phyloP scores from a whole-genome alignment of 2,113 vertebrate species.

The Oxygymnocypris stewartii region DNA sequence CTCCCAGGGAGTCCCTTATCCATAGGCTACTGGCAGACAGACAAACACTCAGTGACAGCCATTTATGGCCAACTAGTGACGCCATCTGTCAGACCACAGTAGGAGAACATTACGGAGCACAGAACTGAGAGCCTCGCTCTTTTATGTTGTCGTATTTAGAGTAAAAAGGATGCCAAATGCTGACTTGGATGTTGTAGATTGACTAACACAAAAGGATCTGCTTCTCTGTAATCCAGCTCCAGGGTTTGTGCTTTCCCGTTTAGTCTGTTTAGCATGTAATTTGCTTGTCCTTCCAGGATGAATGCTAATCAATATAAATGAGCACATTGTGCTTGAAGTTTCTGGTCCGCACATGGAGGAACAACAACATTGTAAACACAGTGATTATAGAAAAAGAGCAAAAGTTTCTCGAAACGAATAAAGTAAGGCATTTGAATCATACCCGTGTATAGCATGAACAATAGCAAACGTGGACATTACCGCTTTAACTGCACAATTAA shows the following conservation, averaged over 20 bases:
- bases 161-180: slow-evolving; percentile 59
- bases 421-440: slow-evolving; percentile 11
- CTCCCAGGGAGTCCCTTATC: slow-evolving; percentile 93
- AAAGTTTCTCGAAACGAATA: slow-evolving; percentile 18
- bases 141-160: slow-evolving; percentile 62
- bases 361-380: slow-evolving; percentile 19
- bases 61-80: slow-evolving; percentile 98
- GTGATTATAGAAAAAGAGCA: too few species aligned
- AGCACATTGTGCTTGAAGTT: slow-evolving; percentile 35
- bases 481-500: slow-evolving; percentile 77
- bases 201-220: slow-evolving; percentile 41
- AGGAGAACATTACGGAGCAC: slow-evolving; percentile 79
- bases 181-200: slow-evolving; percentile 50
- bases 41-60: slow-evolving; percentile 96
- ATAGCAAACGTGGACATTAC: slow-evolving; percentile 65
- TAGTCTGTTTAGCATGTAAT: slow-evolving; percentile 39
- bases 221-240: slow-evolving; percentile 35
- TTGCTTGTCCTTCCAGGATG: slow-evolving; percentile 44
- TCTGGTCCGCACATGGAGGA: slow-evolving; percentile 5
- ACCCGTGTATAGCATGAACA: slow-evolving; percentile 50
- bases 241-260: slow-evolving; percentile 35
- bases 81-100: slow-evolving; percentile 95
- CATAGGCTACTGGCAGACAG: slow-evolving; percentile 95
- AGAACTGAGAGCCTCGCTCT: slow-evolving; percentile 74
- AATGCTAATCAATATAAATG: slow-evolving; percentile 37